Evolutionary conservation across 2,888 invertebrate species (phyloP).

Genomic region (Lottia gigantea): DNA sequence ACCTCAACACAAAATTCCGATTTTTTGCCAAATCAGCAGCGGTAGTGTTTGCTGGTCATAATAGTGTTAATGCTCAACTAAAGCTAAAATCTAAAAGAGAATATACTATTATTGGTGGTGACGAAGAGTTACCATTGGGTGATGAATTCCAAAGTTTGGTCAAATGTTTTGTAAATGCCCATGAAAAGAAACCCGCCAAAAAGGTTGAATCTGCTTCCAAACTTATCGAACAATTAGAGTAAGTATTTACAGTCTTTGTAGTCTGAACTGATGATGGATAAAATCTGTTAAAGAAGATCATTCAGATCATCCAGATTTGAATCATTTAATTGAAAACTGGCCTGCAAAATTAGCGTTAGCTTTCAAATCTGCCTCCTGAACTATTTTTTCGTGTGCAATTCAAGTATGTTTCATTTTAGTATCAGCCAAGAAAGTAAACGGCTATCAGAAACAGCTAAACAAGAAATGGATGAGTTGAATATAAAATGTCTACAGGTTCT

Average conservation of each 20-base stretch:
- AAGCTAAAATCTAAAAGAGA: constrained; percentile 61
- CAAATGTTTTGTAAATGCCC: constrained; percentile 52
- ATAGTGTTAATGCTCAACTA: constrained; percentile 65
- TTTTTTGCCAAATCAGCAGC: constrained; percentile 65
- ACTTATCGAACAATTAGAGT: constrained; percentile 63
- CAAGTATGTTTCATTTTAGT: constrained; percentile 33
- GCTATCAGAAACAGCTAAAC: constrained; percentile 52
- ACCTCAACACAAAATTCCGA: constrained; percentile 63
- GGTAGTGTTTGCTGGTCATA: constrained; percentile 66
- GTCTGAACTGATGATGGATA: too few relatives aligned
- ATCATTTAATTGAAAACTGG: too few relatives aligned
- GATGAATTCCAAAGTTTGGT: constrained; percentile 66
- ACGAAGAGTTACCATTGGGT: constrained; percentile 65
- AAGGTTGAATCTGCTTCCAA: constrained; percentile 53
- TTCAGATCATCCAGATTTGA: too few relatives aligned
- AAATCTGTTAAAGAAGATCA: too few relatives aligned
- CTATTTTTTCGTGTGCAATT: too few relatives aligned
- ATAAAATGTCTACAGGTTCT: constrained; percentile 66
- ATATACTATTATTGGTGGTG: constrained; percentile 64
- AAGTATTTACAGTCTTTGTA: constrained; percentile 26
- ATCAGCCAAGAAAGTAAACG: constrained; percentile 52
- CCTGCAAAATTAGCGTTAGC: too few relatives aligned
- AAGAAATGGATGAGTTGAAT: constrained; percentile 66
- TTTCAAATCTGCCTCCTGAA: too few relatives aligned
- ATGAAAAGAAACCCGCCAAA: constrained; percentile 60